Percentiles rank a stretch among this genome's conserved stretches.
phyloP scores from a whole-genome alignment of 2,888 invertebrate genomes.

The Hanleya hanleyi region DNA sequence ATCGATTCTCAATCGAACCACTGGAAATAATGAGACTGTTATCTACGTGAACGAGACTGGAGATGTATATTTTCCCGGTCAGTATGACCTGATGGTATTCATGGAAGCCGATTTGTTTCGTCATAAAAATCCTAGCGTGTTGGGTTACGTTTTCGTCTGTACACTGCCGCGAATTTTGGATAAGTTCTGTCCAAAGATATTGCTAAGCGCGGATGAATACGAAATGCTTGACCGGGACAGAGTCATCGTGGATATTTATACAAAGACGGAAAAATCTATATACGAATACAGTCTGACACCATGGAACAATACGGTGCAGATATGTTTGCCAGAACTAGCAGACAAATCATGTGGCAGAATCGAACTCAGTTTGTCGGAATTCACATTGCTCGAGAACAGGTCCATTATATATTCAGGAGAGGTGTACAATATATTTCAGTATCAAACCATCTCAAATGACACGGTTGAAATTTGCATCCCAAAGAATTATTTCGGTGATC shows the following conservation, averaged over 20 bases:
- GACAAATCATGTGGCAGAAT: conserved; percentile 50
- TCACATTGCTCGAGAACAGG: conserved; percentile 40
- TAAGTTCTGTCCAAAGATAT: conserved; percentile 47
- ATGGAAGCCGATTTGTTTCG: conserved; percentile 47
- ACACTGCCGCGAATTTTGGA: conserved; percentile 48
- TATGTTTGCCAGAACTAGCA: conserved; percentile 42
- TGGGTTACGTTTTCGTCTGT: conserved; percentile 56
- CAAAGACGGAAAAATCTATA: conserved; percentile 31
- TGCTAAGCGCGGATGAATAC: conserved; percentile 44
- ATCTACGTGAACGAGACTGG: conserved; percentile 48
- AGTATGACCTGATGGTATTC: conserved; percentile 54
- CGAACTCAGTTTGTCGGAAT: conserved; percentile 41
- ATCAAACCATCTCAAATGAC: conserved; percentile 45
- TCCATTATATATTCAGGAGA: conserved; percentile 47
- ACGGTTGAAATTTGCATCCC: conserved; percentile 53
- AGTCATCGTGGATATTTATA: conserved; percentile 44
- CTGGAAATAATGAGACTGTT: conserved; percentile 28
- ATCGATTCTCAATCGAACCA: conserved; percentile 9
- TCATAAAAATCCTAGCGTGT: conserved; percentile 34
- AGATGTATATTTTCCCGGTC: conserved; percentile 40
- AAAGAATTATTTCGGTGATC: neutral
- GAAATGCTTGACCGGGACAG: conserved; percentile 35
- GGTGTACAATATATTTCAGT: conserved; percentile 46
- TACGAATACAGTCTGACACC: neutral
- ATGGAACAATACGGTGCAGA: neutral